Conservation (phyloP, 2,888 invertebrate species). For the Microplitis deprimator region DNA sequence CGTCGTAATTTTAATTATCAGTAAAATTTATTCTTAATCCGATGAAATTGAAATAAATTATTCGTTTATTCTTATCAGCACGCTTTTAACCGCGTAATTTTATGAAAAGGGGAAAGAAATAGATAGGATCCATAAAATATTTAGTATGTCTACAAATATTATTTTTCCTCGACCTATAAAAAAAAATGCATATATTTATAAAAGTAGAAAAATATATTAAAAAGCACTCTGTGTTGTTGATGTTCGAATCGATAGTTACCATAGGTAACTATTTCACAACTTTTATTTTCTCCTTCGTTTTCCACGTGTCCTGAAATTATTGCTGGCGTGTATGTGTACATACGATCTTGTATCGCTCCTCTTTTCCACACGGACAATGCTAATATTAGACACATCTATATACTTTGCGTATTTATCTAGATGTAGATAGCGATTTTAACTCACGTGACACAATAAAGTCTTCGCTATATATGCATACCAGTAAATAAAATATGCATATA, state of each 20-base stretch:
- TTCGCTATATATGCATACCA: not conserved
- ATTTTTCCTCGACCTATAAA: not conserved
- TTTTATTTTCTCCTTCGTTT: not conserved
- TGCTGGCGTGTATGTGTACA: not conserved
- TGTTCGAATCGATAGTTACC: slow-evolving; percentile 14
- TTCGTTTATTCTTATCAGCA: not conserved
- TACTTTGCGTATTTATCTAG: not conserved
- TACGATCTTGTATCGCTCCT: not conserved
- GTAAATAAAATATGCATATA: not conserved
- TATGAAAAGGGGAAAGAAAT: not conserved
- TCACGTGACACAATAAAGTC: not conserved
- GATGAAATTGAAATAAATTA: not conserved
- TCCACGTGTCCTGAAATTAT: not conserved
- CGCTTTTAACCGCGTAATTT: not conserved
- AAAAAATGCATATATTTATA: not conserved
- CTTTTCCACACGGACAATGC: not conserved
- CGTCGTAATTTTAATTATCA: not conserved
- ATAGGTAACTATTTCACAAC: slow-evolving; percentile 12
- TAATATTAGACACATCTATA: not conserved
- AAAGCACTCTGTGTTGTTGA: not conserved
- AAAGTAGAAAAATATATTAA: not conserved
- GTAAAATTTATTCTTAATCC: not conserved
- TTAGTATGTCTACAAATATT: not conserved
- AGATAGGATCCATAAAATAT: not conserved
- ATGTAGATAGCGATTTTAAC: not conserved